Conservation (phyloP, 2,113 vertebrate species). For the Hymenochirus boettgeri region DNA sequence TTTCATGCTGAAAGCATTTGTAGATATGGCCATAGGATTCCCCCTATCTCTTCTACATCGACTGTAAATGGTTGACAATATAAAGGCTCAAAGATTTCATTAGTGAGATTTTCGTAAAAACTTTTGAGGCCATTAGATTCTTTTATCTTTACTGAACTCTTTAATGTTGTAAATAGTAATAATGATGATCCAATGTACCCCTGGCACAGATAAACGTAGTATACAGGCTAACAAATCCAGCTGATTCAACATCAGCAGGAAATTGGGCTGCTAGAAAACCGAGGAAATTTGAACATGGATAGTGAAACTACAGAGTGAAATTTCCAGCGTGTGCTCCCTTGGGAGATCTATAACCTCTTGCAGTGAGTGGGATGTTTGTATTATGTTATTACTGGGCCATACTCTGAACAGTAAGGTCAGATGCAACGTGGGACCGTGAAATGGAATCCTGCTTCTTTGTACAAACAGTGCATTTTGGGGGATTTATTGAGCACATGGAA, state of each 20-base stretch:
- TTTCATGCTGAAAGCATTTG: too few species aligned
- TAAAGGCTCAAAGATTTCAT: too few species aligned
- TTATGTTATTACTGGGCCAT: slow-evolving; percentile 14
- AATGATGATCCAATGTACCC: background rate
- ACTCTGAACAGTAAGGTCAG: background rate
- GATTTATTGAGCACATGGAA: too few species aligned
- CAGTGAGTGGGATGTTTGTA: slow-evolving; percentile 5
- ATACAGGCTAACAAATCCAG: slow-evolving; percentile 34
- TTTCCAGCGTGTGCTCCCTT: background rate
- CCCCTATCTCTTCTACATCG: too few species aligned
- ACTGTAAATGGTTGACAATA: too few species aligned
- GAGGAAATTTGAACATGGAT: background rate
- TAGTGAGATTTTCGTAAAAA: too few species aligned
- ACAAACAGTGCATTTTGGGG: background rate
- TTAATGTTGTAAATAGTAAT: too few species aligned
- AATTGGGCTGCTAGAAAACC: slow-evolving; percentile 9
- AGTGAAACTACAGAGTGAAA: background rate
- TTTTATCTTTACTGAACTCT: too few species aligned
- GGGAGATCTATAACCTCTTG: slow-evolving; percentile 23
- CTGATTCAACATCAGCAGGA: slow-evolving; percentile 40
- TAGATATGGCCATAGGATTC: too few species aligned
- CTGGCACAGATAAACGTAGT: background rate
- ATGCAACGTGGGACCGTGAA: slow-evolving; percentile 2
- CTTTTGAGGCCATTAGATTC: too few species aligned
- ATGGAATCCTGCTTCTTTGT: background rate